Conservation (phyloP, 2,888 invertebrate species). For the Hylaea fasciaria region DNA sequence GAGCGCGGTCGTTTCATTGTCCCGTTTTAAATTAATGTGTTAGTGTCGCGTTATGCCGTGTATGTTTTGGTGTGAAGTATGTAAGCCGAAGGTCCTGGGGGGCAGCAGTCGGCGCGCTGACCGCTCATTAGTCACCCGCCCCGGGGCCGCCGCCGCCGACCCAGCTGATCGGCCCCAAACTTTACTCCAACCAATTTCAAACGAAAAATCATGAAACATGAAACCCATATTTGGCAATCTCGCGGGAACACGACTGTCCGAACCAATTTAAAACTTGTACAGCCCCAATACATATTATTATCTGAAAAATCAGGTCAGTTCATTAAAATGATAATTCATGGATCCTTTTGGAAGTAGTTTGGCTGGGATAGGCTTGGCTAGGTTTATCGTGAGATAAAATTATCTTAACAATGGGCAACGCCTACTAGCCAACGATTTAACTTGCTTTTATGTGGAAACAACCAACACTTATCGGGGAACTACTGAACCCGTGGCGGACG, state of each 20-base stretch:
- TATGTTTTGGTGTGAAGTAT: slow-evolving; percentile 51
- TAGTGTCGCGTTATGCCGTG: slow-evolving; percentile 13
- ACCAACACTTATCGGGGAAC: slow-evolving; percentile 21
- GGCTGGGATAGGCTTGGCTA: neutral
- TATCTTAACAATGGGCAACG: neutral
- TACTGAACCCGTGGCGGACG: slow-evolving; percentile 10
- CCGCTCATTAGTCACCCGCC: slow-evolving; percentile 67
- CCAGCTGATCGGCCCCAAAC: slow-evolving; percentile 58
- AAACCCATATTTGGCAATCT: slow-evolving; percentile 48
- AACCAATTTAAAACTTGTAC: slow-evolving; percentile 40
- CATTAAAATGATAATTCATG: slow-evolving; percentile 10
- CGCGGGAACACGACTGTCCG: slow-evolving; percentile 30
- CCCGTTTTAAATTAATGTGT: slow-evolving; percentile 31
- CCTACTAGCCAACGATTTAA: neutral
- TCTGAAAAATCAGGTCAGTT: slow-evolving; percentile 12
- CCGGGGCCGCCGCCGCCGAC: slow-evolving; percentile 43
- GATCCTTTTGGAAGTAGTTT: neutral
- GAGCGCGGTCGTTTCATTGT: slow-evolving; percentile 23
- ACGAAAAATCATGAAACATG: slow-evolving; percentile 58
- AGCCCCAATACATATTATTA: slow-evolving; percentile 21
- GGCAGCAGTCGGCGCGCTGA: slow-evolving; percentile 58
- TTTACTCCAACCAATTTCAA: slow-evolving; percentile 55
- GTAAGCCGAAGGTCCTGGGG: slow-evolving; percentile 50
- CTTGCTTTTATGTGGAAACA: slow-evolving; percentile 8
- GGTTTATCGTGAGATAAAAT: neutral